Evolutionary conservation across 2,113 vertebrate species (phyloP).

Genomic region (Columbina picui): DNA sequence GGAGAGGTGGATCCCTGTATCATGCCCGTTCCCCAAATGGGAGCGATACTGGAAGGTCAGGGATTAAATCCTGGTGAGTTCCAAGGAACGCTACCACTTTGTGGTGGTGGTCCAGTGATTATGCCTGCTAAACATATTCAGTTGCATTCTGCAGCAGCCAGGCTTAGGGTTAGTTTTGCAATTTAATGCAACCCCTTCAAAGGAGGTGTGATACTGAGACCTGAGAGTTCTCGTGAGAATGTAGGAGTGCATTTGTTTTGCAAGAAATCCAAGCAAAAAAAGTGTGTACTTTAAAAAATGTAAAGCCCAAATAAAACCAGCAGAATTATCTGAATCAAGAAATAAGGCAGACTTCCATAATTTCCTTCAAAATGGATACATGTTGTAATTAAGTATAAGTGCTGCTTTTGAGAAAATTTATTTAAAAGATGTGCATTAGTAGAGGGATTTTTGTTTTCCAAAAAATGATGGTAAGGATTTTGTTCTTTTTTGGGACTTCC

Average conservation of each 20-base stretch:
- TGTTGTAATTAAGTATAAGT: not conserved
- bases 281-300: not conserved
- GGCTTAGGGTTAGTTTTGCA: not conserved
- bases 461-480: not conserved
- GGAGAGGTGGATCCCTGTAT: not conserved
- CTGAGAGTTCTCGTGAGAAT: not conserved
- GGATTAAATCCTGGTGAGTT: not conserved
- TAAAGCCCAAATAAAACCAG: not conserved
- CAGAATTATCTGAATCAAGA: not conserved
- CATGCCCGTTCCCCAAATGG: rapidly evolving
- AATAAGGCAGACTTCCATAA: not conserved
- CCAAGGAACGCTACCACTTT: not conserved
- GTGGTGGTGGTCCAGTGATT: not conserved
- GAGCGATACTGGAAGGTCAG: not conserved
- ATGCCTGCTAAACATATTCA: not conserved
- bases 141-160: not conserved
- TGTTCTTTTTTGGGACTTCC: not conserved
- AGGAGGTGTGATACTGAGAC: not conserved
- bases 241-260: not conserved
- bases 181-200: not conserved
- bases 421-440: not conserved
- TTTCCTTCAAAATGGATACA: not conserved
- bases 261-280: not conserved
- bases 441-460: not conserved
- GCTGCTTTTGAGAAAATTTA: not conserved